Evolutionary conservation across 2,113 vertebrate species (phyloP), one percentile per base, ranked within the genome.

Genomic region (Boleophthalmus pectinirostris): DNA sequence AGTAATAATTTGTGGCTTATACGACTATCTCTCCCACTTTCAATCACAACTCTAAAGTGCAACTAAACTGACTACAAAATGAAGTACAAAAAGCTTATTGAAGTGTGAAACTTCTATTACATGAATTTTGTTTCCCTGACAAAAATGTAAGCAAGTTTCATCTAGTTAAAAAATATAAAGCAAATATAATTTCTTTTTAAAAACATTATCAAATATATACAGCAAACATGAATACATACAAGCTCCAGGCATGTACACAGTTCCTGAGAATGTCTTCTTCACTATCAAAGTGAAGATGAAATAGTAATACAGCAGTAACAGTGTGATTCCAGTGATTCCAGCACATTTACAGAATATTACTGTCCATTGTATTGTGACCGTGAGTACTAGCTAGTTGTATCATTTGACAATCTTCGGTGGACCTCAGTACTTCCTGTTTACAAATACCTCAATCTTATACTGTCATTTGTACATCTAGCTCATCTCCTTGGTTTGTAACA

Each of bases 401-500:
- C 24, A 3, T 58, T 14, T 58, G 21, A 23, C 23, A n/a, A 5
- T 51, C 47, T 51, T 51, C 16, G 1, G 16, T 51, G 47, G 54
- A 24, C 23, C 3, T 15, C 23, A 24, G 56, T 14, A 15, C 11
- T 63, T 33, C 33, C 7, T 18, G 2, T 61, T 33, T 16, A 25
- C 23, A 60, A 29, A 60, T 16, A 29, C 24, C 24, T 60, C n/a
- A 5, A 18, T 18, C 60, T 63, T 35, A 63, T 43, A n/a, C 38
- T 14, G 43, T 66, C 24, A 47, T 12, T 25, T 5, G 11, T 45
- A 20, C 8, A 15, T 64, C 69, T 79, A 92, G 33, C 54, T 89
- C 64, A 43, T 90, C 68, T 92, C 87, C 21, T 75, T 74, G 15
- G 72, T 0, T 51, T 90, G 83, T 0, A 94, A 77, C 91, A 94